Evolutionary conservation across 1,140 invertebrate genomes (phyloP).

Genomic region (Pseudomyrmex sp.): DNA sequence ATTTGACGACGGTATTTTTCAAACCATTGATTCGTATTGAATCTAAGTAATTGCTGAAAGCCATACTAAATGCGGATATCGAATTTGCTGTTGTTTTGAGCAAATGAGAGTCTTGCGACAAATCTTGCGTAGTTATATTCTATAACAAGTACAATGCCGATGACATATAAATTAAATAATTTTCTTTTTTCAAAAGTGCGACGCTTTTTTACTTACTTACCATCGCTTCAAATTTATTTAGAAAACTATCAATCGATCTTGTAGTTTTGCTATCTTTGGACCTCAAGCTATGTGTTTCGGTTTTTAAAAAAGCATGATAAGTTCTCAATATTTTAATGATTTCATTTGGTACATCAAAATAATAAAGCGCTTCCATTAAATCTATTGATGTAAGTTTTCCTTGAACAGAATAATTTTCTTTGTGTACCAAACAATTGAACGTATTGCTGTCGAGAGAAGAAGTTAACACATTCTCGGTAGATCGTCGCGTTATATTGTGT

Average conservation of each 20-base stretch:
- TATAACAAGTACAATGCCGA: slow-evolving; percentile 19
- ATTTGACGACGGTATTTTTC: slow-evolving; percentile 39
- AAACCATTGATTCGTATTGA: not conserved
- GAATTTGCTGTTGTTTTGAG: slow-evolving; percentile 41
- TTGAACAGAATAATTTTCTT: slow-evolving; percentile 27
- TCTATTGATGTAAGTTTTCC: slow-evolving; percentile 59
- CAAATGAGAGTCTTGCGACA: slow-evolving; percentile 18
- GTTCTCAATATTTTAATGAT: slow-evolving; percentile 74
- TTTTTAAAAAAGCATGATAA: slow-evolving; percentile 73
- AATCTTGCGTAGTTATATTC: slow-evolving; percentile 29
- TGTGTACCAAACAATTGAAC: slow-evolving; percentile 69
- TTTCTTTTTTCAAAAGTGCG: not conserved
- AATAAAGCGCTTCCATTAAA: slow-evolving; percentile 71
- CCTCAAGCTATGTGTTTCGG: not conserved
- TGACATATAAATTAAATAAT: not conserved
- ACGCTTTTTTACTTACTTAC: slow-evolving; percentile 54
- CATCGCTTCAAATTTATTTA: slow-evolving; percentile 63
- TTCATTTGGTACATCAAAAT: slow-evolving; percentile 72
- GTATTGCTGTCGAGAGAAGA: not conserved
- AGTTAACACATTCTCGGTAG: slow-evolving; percentile 18
- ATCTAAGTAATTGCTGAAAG: slow-evolving; percentile 23
- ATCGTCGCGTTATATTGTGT: slow-evolving; percentile 45
- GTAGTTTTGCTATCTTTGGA: slow-evolving; percentile 9
- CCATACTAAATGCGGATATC: slow-evolving; percentile 48
- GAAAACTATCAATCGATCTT: slow-evolving; percentile 51